Evolutionary conservation across 1,140 invertebrate species (phyloP).

Genomic region (Cydia splendana): DNA sequence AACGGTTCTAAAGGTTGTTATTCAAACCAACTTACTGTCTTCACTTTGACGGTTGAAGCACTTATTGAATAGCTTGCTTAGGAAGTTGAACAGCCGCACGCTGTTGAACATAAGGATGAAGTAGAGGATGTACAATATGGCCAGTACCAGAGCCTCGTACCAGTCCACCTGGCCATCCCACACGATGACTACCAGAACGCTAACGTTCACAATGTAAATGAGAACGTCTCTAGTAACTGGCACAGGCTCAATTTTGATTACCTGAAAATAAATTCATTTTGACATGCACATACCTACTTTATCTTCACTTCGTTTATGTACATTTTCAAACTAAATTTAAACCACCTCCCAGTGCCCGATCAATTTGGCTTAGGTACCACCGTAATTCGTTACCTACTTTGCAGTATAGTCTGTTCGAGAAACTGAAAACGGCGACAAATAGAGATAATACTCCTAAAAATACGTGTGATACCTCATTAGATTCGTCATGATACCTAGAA

Average conservation of each 20-base stretch:
- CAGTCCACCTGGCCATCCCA: slow-evolving; percentile 90
- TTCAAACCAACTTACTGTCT: slow-evolving; percentile 43
- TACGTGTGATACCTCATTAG: too few species aligned
- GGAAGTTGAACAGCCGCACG: slow-evolving; percentile 51
- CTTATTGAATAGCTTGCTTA: slow-evolving; percentile 40
- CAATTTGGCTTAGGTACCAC: too few species aligned
- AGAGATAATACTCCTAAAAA: too few species aligned
- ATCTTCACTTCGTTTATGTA: background rate
- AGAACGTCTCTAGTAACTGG: slow-evolving; percentile 91
- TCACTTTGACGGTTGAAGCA: slow-evolving; percentile 37
- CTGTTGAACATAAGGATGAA: slow-evolving; percentile 75
- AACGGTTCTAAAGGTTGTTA: too few species aligned
- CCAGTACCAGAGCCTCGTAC: slow-evolving; percentile 86
- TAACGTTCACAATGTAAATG: slow-evolving; percentile 90
- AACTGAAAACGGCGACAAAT: too few species aligned
- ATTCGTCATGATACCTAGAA: too few species aligned
- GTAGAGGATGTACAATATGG: slow-evolving; percentile 86
- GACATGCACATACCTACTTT: background rate
- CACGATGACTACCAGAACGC: slow-evolving; percentile 87
- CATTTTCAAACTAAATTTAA: too few species aligned
- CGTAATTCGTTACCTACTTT: too few species aligned
- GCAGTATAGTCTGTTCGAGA: too few species aligned
- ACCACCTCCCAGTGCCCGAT: too few species aligned
- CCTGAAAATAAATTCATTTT: slow-evolving; percentile 79
- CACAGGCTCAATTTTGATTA: slow-evolving; percentile 90